phyloP scores from a whole-genome alignment of 2,113 vertebrate genomes.

The Mustela nigripes region DNA sequence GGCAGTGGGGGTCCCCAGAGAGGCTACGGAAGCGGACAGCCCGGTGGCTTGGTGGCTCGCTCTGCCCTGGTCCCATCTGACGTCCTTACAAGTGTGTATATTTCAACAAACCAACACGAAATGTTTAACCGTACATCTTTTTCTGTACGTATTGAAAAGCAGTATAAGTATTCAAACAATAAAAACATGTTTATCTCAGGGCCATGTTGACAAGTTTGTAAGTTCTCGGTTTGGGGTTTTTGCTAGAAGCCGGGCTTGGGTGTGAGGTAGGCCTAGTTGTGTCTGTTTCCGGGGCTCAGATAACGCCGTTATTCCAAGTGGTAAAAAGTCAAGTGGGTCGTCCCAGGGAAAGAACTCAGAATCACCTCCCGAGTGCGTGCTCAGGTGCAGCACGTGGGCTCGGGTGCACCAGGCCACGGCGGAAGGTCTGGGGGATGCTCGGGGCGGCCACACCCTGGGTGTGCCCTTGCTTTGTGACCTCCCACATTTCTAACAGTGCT shows the following conservation, averaged over 20 bases:
- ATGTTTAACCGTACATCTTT: neutral
- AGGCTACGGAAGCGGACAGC: too few relatives aligned
- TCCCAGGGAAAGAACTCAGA: neutral
- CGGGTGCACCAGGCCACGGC: accelerated
- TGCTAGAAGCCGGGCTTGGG: neutral
- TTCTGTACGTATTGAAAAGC: neutral
- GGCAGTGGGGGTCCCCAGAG: neutral
- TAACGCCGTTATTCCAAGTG: neutral
- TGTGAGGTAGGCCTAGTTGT: accelerated
- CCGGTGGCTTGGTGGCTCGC: neutral
- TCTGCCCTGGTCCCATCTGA: neutral
- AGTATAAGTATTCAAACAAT: neutral
- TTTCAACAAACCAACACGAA: neutral
- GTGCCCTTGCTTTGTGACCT: accelerated
- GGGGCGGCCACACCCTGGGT: neutral
- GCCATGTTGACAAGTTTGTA: too few relatives aligned
- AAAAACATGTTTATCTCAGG: neutral
- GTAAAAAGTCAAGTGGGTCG: neutral
- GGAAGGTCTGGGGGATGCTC: accelerated
- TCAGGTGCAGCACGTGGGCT: neutral
- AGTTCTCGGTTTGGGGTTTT: neutral
- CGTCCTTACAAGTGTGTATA: too few relatives aligned
- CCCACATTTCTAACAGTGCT: neutral
- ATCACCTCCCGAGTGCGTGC: neutral
- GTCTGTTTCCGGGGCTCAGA: neutral